phyloP scores from a whole-genome alignment of 37 sponge, comb jelly and placozoan species.

The Corticium candelabrum region DNA sequence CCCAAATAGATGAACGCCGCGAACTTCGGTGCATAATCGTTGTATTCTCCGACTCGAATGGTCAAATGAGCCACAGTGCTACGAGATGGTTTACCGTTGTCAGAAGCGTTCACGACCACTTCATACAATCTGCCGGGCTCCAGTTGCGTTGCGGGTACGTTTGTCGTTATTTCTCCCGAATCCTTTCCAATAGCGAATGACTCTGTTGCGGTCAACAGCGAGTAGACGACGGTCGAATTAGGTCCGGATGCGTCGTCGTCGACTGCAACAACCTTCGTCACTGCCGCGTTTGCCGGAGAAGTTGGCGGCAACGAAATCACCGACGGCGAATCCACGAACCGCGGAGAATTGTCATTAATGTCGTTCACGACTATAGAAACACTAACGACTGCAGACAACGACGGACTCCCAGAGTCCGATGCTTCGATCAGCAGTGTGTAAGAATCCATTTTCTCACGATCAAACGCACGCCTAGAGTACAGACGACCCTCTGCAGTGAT shows the following conservation, averaged over 20 bases:
- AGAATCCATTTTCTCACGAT: neutral
- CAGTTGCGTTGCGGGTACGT: neutral
- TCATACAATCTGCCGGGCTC: neutral
- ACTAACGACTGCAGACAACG: neutral
- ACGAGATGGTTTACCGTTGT: neutral
- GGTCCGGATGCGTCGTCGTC: slow-evolving; percentile 2
- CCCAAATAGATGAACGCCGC: neutral
- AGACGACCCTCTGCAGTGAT: neutral
- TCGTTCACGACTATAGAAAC: slow-evolving; percentile 16
- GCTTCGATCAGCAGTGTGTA: neutral
- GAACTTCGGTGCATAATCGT: neutral
- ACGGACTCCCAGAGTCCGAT: neutral
- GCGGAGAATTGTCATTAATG: slow-evolving; percentile 23
- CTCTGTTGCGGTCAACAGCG: neutral
- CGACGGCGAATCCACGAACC: slow-evolving; percentile 12
- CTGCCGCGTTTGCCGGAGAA: neutral
- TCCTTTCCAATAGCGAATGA: neutral
- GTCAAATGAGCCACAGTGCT: neutral
- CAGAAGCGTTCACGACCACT: neutral
- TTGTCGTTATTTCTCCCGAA: neutral
- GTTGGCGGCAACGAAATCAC: slow-evolving; percentile 2
- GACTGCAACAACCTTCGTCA: neutral
- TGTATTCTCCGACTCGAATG: neutral
- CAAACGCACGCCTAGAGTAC: neutral
- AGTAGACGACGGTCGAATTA: slow-evolving; percentile 17